These are phyloP conservation scores for Linnaemya vulpina DNA, from an alignment of 2,888 invertebrate genomes.

Conservation along the genomic window DNA sequence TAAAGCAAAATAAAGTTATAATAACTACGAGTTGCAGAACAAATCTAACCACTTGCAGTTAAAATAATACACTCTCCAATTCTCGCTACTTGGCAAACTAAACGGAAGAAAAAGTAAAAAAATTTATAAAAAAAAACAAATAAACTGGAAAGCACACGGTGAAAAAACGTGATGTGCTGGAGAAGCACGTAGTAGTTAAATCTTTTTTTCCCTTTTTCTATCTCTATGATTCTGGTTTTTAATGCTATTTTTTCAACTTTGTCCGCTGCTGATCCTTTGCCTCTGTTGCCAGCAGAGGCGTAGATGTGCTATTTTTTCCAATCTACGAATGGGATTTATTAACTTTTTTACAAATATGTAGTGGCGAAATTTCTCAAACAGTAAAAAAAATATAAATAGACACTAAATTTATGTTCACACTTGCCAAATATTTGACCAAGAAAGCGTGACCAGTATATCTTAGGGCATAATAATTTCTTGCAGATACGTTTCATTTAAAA, in stretches of 20 bases:
- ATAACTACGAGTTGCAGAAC: slow-evolving; percentile 42
- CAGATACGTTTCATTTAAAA: too few relatives aligned
- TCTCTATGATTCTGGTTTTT: slow-evolving; percentile 62
- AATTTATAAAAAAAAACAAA: too few relatives aligned
- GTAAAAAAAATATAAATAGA: too few relatives aligned
- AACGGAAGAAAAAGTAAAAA: slow-evolving; percentile 24
- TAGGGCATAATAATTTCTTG: too few relatives aligned
- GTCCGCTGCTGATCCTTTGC: slow-evolving; percentile 27
- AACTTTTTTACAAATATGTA: too few relatives aligned
- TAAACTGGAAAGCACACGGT: slow-evolving; percentile 40
- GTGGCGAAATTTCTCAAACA: too few relatives aligned
- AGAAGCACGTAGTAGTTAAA: slow-evolving; percentile 73
- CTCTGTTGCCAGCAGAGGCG: slow-evolving; percentile 17
- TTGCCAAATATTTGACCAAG: too few relatives aligned
- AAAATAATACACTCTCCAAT: slow-evolving; percentile 59
- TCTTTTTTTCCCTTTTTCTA: slow-evolving; percentile 61
- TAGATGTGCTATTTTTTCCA: not conserved
- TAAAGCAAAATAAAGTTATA: not conserved
- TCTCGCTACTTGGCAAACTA: slow-evolving; percentile 40
- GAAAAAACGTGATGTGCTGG: slow-evolving; percentile 59
- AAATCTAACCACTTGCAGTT: slow-evolving; percentile 54
- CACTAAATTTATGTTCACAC: too few relatives aligned
- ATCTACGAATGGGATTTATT: too few relatives aligned
- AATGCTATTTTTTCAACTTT: slow-evolving; percentile 46
- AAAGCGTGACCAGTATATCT: too few relatives aligned